Evolutionary conservation across 64 coral and sea anemone species (phyloP).

Genomic region (Pocillopora damicornis): DNA sequence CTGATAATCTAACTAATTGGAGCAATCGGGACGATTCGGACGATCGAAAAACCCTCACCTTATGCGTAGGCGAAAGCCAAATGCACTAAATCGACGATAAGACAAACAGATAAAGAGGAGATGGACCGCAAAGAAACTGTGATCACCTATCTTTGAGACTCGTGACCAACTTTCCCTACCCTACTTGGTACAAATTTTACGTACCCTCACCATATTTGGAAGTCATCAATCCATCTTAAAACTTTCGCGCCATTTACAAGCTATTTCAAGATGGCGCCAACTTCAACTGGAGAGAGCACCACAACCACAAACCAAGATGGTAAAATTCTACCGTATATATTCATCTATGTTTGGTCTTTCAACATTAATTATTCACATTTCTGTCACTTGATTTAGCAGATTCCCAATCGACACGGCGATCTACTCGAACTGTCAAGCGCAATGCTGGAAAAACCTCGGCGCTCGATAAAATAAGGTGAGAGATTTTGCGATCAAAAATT

Average conservation of each 20-base stretch:
- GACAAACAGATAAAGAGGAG: too few relatives aligned
- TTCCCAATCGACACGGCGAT: conserved; percentile 52
- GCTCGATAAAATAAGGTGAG: conserved; percentile 74
- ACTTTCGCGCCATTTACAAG: conserved; percentile 69
- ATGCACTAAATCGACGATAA: too few relatives aligned
- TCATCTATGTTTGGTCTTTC: not conserved
- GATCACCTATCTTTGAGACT: not conserved
- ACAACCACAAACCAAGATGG: conserved; percentile 34
- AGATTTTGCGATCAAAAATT: not conserved
- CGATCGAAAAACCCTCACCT: too few relatives aligned
- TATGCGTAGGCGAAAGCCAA: too few relatives aligned
- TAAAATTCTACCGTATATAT: conserved; percentile 6
- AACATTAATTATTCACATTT: not conserved
- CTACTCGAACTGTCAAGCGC: conserved; percentile 51
- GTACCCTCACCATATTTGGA: not conserved
- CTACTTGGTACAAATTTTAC: not conserved
- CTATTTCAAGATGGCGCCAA: conserved; percentile 64
- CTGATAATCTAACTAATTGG: too few relatives aligned
- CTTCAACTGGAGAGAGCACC: not conserved
- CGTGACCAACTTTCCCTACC: not conserved
- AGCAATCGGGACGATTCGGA: too few relatives aligned
- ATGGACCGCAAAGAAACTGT: too few relatives aligned
- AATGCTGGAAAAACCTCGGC: conserved; percentile 42
- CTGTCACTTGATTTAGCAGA: conserved; percentile 1
- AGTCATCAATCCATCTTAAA: not conserved